Evolutionary conservation across 2,888 invertebrate species (phyloP), one percentile per base, ranked within the genome.

Genomic region (Thysanoteuthis rhombus): DNA sequence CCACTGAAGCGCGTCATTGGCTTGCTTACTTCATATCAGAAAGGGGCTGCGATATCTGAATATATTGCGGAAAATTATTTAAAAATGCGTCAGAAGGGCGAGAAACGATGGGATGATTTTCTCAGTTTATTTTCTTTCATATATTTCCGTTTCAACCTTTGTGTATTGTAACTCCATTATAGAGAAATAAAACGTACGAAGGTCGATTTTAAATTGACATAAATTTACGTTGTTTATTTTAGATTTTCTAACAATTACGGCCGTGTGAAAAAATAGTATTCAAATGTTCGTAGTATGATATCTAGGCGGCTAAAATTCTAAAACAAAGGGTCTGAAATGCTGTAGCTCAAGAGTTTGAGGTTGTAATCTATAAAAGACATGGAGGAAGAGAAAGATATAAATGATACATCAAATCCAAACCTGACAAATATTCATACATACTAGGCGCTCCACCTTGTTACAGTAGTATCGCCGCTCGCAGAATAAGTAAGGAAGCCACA

Each of bases 1-100:
- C n/a, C 75, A 75, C 75, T 75, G 75, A 75, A 75, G 75, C 75
- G 75, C 75, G 75, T 75, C 75, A 75, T 75, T 75, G 75, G 75
- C 75, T 75, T 75, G 75, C 75, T 75, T 75, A 75, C 75, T 75
- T 75, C 75, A 75, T 75, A 75, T 75, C 75, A 75, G 32, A 75
- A n/a, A 75, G 75, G n/a, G n/a, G 75, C n/a, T 75, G 75, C 75
- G n/a, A n/a, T n/a, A n/a, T 10, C 75, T n/a, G 75, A 75, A 75
- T 75, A 75, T 75, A 75, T 75, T 75, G 75, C 75, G 75, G 75
- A 75, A 52, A 75, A 75, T 75, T 75, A 75, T 75, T 75, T 75
- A 75, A 75, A 75, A 75, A 75, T 75, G 75, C 75, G 75, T 75
- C 75, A 75, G 32, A 75, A 75, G 75, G 10, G n/a, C 32, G 75